Base-by-base conservation (phyloP, 1,140 invertebrate genomes). In the Acromyrmex echinatior region DNA sequence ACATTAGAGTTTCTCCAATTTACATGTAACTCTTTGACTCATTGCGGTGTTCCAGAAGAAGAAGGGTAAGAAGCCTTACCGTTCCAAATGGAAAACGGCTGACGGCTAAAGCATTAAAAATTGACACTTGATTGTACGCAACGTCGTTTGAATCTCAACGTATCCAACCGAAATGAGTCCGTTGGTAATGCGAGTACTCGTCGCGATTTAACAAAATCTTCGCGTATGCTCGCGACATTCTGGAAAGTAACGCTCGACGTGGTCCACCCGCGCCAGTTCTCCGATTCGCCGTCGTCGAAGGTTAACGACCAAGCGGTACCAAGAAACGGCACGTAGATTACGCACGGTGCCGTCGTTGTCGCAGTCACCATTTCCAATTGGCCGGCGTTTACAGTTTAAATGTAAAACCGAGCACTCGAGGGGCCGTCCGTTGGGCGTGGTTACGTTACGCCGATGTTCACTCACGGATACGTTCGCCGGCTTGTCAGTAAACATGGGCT, bases 401-500 rank as follows among this genome's bases (percentile, higher is more conserved):
- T 84, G 90, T 86, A 91, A 92, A 92, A 93, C 90, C 92, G 91
- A 16, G 92, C 87, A 91, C 12, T 79, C 92, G 81, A 39, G 77
- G 87, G 87, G 87, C 87, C 60, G 91, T 74, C 80, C 87, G 70
- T 31, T 84, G 84, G 92, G 92, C 92, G 92, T 92, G 92, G 92
- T 91, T 87, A 90, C 88, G 82, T 88, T 88, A 91, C 87, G 71
- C 66, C 85, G 91, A 89, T 91, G 92, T 92, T 93, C 92, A 90
- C 90, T 91, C 91, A 88, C 91, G 88, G 88, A 90, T 92, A 92
- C 90, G 92, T 82, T 90, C 65, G 87, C 88, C 87, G 90, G 91
- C 92, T 90, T 91, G 90, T 91, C 90, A 88, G 91, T 90, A 92
- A 92, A 92, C 91, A 92, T 71, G 84, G 86, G 84, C 91, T 89